Evolutionary conservation across 1,140 invertebrate species (phyloP), one percentile per base, ranked within the genome.

Genomic region (Thaumetopoea pityocampa): DNA sequence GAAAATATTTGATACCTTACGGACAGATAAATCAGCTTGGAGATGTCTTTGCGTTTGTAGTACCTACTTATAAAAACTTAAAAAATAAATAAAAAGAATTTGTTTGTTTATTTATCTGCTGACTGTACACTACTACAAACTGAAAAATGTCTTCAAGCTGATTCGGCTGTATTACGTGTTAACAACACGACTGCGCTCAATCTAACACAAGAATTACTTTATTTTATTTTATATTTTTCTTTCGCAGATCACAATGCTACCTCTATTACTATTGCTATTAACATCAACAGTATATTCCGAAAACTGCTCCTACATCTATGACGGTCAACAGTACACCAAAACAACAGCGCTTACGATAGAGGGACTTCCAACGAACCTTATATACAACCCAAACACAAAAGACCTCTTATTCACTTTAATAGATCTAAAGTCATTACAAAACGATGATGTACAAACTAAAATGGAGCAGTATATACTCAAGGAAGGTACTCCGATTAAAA

Each of bases 381-480:
- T 46, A 2, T 55, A 59, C 18, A 71, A 83, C 14, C 67, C 66
- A 6, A 37, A 53, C 1, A 78, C 48, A 0, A 63, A 67, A 19
- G 79, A 81, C 5, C 40, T 84, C 4, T 52, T 62, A 2, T 84
- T 84, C 43, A 84, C 77, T 4, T 34, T 84, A 12, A 78, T 84
- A 4, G 79, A 84, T 28, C 30, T 81, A 32, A 70, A 76, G 15
- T 64, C 74, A 9, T 27, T 84, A 28, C 64, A 73, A 40, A 55
- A 78, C 8, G 74, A 84, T 8, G 56, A 72, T 5, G 60, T 78
- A 4, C 72, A 84, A 42, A 84, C 79, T 0, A 72, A 65, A 68
- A 84, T 84, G 79, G 79, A 84, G 20, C 77, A 84, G 46, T 81
- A 81, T n/a, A 24, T 79, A 12, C 24, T 81, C 2, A 64, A 53